Evolutionary conservation across 2,888 invertebrate genomes (phyloP).

Genomic region (Epinotia bilunana): DNA sequence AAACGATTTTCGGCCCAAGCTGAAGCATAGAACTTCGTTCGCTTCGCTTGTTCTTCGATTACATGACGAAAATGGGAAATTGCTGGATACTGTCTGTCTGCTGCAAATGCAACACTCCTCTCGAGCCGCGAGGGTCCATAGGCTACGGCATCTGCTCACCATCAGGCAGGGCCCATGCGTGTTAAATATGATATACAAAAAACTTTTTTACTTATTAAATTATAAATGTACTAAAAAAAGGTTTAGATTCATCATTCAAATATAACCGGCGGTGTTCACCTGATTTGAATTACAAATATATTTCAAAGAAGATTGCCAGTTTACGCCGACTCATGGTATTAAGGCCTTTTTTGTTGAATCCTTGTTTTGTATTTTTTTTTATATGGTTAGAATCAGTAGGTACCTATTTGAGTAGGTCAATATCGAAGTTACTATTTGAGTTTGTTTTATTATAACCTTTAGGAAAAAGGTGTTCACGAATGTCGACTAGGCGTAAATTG

Average conservation of each 20-base stretch:
- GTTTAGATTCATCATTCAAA: slow-evolving; percentile 41
- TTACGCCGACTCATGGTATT: slow-evolving; percentile 61
- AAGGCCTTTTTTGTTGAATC: slow-evolving; percentile 37
- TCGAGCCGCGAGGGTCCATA: too few species aligned
- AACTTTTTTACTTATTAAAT: neutral
- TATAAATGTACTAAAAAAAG: slow-evolving; percentile 23
- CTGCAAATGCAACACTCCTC: too few species aligned
- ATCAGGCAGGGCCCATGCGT: too few species aligned
- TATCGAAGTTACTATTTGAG: neutral
- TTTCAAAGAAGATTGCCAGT: slow-evolving; percentile 54
- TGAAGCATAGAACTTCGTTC: too few species aligned
- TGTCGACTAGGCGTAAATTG: too few species aligned
- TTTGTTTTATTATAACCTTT: neutral
- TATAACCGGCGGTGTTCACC: slow-evolving; percentile 50
- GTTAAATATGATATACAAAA: too few species aligned
- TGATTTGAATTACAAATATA: slow-evolving; percentile 68
- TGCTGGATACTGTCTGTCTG: too few species aligned
- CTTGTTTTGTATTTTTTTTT: slow-evolving; percentile 40
- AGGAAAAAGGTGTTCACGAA: neutral
- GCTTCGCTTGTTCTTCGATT: too few species aligned
- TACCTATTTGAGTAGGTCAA: slow-evolving; percentile 37
- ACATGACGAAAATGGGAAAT: too few species aligned
- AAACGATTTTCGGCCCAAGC: too few species aligned
- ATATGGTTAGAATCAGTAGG: neutral
- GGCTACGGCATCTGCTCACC: too few species aligned